Percentiles rank a stretch among this genome's conserved stretches.
These are phyloP conservation scores for Cavia porcellus DNA, from an alignment of 2,113 vertebrate genomes.

Conservation along the genomic window DNA sequence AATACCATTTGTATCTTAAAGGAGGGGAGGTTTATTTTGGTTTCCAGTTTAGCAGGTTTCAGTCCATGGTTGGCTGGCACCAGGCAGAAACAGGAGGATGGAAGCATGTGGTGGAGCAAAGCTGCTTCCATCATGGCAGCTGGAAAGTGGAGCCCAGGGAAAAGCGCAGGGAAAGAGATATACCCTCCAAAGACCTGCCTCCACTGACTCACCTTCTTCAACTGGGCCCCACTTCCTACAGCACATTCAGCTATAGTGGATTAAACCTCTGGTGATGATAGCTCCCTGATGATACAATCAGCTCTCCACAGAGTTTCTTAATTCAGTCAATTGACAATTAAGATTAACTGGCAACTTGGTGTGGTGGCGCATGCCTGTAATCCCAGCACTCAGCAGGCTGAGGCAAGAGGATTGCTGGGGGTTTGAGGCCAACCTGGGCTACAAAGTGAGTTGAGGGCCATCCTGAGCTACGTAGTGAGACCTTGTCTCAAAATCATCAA, in stretches of 20 bases:
- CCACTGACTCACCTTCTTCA: background rate
- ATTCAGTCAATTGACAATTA: background rate
- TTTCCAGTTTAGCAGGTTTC: background rate
- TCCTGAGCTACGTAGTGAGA: too few relatives aligned
- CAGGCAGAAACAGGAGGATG: background rate
- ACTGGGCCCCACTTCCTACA: background rate
- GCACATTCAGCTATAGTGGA: background rate
- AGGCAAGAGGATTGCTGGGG: too few relatives aligned
- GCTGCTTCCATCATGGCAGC: background rate
- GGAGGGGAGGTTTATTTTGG: background rate
- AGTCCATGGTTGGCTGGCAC: background rate
- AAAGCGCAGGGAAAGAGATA: background rate
- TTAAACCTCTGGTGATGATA: background rate
- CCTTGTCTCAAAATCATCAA: too few relatives aligned
- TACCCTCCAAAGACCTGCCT: background rate
- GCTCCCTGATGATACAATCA: background rate
- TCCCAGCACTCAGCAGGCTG: too few relatives aligned
- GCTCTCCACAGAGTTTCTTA: background rate
- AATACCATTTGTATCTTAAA: background rate
- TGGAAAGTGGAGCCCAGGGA: background rate
- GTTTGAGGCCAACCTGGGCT: too few relatives aligned
- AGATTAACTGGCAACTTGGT: background rate
- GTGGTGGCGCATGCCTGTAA: too few relatives aligned
- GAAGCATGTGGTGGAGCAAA: background rate
- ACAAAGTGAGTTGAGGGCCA: too few relatives aligned